Conservation (phyloP, 1,140 invertebrate species). For the Samia ricini region DNA sequence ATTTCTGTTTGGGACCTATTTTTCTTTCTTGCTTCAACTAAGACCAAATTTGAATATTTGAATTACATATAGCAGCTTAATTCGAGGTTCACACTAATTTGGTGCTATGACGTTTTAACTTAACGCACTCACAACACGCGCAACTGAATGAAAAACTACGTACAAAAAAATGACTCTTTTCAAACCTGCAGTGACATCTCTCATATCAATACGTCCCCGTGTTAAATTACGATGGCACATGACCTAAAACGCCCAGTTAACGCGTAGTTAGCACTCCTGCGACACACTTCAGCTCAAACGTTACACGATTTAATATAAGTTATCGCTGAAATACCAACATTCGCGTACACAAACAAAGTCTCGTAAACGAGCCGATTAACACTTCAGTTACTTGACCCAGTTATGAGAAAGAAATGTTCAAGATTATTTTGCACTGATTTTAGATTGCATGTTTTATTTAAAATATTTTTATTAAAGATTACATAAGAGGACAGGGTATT, state of each 20-base stretch:
- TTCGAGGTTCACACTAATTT: too few species aligned
- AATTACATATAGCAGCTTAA: too few species aligned
- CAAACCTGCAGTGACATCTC: neutral
- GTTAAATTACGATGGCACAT: constrained; percentile 2
- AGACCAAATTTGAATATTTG: too few species aligned
- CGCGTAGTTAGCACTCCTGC: constrained; percentile 12
- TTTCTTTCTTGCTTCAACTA: too few species aligned
- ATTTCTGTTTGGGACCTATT: too few species aligned
- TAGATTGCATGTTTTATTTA: neutral
- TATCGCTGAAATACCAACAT: neutral
- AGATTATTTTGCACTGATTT: neutral
- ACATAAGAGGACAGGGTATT: too few species aligned
- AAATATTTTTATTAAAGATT: neutral
- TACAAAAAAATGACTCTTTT: neutral
- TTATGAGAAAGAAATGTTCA: neutral
- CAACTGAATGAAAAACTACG: too few species aligned
- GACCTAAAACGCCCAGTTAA: constrained; percentile 17
- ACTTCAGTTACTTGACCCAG: constrained; percentile 11
- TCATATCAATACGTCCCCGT: neutral
- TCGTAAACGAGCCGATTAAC: constrained; percentile 4
- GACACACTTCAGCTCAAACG: constrained; percentile 5
- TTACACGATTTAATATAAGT: neutral
- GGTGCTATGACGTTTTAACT: too few species aligned
- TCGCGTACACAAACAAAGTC: neutral
- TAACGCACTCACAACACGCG: too few species aligned